Evolutionary conservation across 1,140 invertebrate genomes (phyloP).

Genomic region (Lepidurus couesii): DNA sequence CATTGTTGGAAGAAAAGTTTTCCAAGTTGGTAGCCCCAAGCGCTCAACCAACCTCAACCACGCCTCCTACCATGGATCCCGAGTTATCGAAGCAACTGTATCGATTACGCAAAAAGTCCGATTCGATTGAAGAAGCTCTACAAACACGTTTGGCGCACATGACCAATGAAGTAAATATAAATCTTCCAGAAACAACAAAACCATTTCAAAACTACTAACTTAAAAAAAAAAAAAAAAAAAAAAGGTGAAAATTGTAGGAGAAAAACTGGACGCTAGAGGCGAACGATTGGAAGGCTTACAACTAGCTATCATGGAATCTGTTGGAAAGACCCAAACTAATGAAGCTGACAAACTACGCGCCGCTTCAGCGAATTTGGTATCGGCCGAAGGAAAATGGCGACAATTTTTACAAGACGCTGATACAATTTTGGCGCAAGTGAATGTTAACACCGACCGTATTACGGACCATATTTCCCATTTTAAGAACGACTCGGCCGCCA

Average conservation of each 20-base stretch:
- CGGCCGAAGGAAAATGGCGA: conserved; percentile 34
- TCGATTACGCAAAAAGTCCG: conserved; percentile 43
- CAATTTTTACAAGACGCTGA: conserved; percentile 31
- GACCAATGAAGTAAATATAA: conserved; percentile 31
- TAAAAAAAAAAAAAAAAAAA: not conserved
- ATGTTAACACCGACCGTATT: conserved; percentile 27
- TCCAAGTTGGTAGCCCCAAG: not conserved
- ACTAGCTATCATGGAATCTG: conserved; percentile 24
- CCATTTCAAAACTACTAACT: not conserved
- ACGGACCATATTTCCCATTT: conserved; percentile 30
- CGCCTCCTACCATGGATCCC: not conserved
- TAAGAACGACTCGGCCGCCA: conserved; percentile 35
- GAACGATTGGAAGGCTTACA: conserved; percentile 31
- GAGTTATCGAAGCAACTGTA: conserved; percentile 31
- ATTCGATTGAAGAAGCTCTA: conserved; percentile 58
- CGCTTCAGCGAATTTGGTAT: conserved; percentile 33
- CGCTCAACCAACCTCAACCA: not conserved
- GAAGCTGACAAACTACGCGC: conserved; percentile 35
- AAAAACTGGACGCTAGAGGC: conserved; percentile 34
- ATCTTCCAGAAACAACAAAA: not conserved
- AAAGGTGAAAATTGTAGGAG: conserved; percentile 35
- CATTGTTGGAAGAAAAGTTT: conserved; percentile 4
- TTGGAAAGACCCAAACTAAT: conserved; percentile 30
- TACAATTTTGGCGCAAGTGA: conserved; percentile 26
- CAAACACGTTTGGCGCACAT: conserved; percentile 46